Base-by-base conservation (phyloP, 2,888 invertebrate species). In the Lamellibrachia columna region DNA sequence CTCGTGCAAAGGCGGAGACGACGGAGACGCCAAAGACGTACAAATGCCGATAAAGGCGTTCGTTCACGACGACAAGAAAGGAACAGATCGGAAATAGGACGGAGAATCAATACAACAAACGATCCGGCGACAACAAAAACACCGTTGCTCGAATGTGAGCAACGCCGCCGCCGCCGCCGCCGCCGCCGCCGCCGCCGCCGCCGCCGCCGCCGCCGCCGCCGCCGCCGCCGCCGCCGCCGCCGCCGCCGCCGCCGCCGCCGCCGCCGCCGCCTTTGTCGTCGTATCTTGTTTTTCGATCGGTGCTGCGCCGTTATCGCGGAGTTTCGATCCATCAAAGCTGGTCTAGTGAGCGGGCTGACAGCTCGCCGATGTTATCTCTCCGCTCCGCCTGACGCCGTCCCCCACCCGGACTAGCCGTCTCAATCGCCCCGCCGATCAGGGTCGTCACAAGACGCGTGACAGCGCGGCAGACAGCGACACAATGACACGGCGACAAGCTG, bases 201-300 rank as follows among this genome's bases (percentile, higher is more conserved):
- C 28, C 28, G 28, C 28, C 28, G 28, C 28, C 28, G 28, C 28
- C 28, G 28, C 28, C 28, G 28, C 28, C 28, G 22, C 22, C 4
- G 15, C 22, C 6, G 22, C 15, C 15, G 75, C 1, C 4, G 22
- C 6, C 15, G 75, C 6, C 15, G 15, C 60, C 3, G 75, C 75
- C 75, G 75, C 0, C 75, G 75, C 6, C 60, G 60, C 15, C 60
- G 60, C 60, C 22, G 75, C n/a, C 75, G 75, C 75, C 75, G 75
- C n/a, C 75, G 75, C n/a, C 75, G 75, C n/a, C 75, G 40, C 40
- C n/a, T 58, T 75, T 75, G 75, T 75, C 75, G 75, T 75, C 75
- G 75, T 75, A 75, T 75, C 75, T 75, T 75, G 75, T 75, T 75
- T 75, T 75, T 75, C 75, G 75, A 75, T 75, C 75, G 75, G 22